A percentile compares a stretch with the other conserved stretches of the same genome.
phyloP scores from a whole-genome alignment of 2,888 invertebrate species.

The Patella pellucida region DNA sequence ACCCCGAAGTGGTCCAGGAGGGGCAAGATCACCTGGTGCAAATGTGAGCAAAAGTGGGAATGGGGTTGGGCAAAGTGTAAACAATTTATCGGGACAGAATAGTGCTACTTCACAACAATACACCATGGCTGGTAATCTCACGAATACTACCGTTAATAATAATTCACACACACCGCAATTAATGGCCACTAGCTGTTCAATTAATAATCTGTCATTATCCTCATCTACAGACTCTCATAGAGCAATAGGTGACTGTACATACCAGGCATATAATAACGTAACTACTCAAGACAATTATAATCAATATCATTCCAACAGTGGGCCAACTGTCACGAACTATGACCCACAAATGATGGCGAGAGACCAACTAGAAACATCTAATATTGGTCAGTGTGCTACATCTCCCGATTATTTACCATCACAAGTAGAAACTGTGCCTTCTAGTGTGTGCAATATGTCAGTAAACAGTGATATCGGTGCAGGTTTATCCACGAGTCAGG shows the following conservation, averaged over 20 bases:
- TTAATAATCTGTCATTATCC: no score
- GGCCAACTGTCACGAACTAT: not conserved
- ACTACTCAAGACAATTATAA: no score
- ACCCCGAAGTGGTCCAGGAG: conserved; percentile 31
- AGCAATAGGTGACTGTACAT: no score
- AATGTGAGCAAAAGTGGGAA: conserved; percentile 26
- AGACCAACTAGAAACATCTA: no score
- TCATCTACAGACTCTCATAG: no score
- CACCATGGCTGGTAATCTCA: not conserved
- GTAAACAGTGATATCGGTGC: conserved; percentile 1
- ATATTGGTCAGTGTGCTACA: no score
- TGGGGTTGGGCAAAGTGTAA: not conserved
- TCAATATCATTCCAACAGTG: conserved; percentile 24
- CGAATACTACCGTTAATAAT: not conserved
- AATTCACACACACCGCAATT: not conserved
- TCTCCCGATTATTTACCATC: not conserved
- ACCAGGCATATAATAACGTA: no score
- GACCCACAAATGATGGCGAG: no score
- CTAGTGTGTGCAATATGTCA: conserved; percentile 5
- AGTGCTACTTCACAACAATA: not conserved
- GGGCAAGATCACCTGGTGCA: conserved; percentile 37
- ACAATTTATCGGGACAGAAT: conserved; percentile 1
- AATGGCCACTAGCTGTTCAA: no score
- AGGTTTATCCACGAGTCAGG: not conserved
- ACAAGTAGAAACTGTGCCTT: conserved; percentile 9